A percentile compares a stretch with the other conserved stretches of the same genome.
Conservation (phyloP, 2,888 invertebrate genomes). For the Azorinus chamasolen region DNA sequence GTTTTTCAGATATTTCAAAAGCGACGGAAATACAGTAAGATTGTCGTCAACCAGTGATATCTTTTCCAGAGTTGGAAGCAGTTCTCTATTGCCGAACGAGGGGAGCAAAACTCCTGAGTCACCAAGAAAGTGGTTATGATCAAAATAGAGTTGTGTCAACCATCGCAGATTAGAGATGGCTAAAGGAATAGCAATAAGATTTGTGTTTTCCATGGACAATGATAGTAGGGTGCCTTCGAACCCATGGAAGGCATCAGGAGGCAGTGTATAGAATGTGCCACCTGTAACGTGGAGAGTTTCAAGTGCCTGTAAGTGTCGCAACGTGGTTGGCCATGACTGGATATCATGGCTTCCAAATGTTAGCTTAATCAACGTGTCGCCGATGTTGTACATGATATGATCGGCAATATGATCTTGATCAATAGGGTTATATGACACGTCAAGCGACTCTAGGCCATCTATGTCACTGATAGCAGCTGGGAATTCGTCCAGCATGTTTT, state of each 20-base stretch:
- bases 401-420: conserved; percentile 49
- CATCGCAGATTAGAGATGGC: conserved; percentile 57
- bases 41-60: conserved; percentile 63
- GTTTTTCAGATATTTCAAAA: conserved; percentile 51
- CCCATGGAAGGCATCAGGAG: conserved; percentile 67
- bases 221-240: conserved; percentile 68
- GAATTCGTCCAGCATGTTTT: conserved; percentile 46
- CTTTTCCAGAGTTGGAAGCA: conserved; percentile 47
- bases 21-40: conserved; percentile 64
- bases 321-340: conserved; percentile 56
- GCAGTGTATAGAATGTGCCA: conserved; percentile 57
- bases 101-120: conserved; percentile 68
- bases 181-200: conserved; percentile 63
- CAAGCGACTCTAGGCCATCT: conserved; percentile 30
- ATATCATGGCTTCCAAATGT: conserved; percentile 54
- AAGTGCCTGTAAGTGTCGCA: conserved; percentile 61
- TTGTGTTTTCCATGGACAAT: conserved; percentile 63
- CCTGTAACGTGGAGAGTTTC: conserved; percentile 54
- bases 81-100: conserved; percentile 38
- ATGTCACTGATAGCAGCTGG: conserved; percentile 48
- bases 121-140: conserved; percentile 66
- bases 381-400: conserved; percentile 53
- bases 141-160: conserved; percentile 55
- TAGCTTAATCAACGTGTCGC: conserved; percentile 52
- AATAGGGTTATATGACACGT: conserved; percentile 63